A percentile compares a stretch with the other conserved stretches of the same genome.
These are phyloP conservation scores for Drosophila kanekoi DNA, from an alignment of 2,888 invertebrate species.

Conservation along the genomic window DNA sequence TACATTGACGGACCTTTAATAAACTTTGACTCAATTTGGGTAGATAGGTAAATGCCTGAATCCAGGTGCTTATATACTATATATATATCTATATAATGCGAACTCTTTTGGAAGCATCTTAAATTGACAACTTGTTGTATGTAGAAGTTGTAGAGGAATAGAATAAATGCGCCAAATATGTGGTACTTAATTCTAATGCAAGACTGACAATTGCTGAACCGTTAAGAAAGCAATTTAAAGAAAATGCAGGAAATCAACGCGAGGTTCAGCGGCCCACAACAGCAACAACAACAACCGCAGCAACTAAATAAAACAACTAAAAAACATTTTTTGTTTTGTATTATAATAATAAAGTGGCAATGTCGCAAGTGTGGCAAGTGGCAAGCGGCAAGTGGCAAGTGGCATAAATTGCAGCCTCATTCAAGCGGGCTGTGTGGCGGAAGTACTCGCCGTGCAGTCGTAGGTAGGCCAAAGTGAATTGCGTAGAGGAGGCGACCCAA, in stretches of 20 bases:
- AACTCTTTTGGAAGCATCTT: too few species aligned
- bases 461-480: conserved; percentile 73
- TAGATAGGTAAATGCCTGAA: too few species aligned
- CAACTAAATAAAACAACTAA: conserved; percentile 20
- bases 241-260: conserved; percentile 37
- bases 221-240: conserved; percentile 19
- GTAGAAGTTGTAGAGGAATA: too few species aligned
- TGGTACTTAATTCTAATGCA: conserved; percentile 1
- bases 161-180: neutral
- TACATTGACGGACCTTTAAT: too few species aligned
- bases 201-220: conserved; percentile 36
- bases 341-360: conserved; percentile 80
- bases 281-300: conserved; percentile 26
- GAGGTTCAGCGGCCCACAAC: conserved; percentile 40
- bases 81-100: too few species aligned
- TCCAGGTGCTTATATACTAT: too few species aligned
- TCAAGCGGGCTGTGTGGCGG: conserved; percentile 69
- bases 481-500: conserved; percentile 54
- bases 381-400: conserved; percentile 67
- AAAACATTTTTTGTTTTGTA: conserved; percentile 58
- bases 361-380: conserved; percentile 64
- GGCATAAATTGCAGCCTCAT: conserved; percentile 81
- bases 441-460: conserved; percentile 44
- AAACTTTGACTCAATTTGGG: too few species aligned
- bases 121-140: too few species aligned